Evolutionary conservation across 2,113 vertebrate species (phyloP), one percentile per base, ranked within the genome.

Genomic region (Pholis gunnellus): DNA sequence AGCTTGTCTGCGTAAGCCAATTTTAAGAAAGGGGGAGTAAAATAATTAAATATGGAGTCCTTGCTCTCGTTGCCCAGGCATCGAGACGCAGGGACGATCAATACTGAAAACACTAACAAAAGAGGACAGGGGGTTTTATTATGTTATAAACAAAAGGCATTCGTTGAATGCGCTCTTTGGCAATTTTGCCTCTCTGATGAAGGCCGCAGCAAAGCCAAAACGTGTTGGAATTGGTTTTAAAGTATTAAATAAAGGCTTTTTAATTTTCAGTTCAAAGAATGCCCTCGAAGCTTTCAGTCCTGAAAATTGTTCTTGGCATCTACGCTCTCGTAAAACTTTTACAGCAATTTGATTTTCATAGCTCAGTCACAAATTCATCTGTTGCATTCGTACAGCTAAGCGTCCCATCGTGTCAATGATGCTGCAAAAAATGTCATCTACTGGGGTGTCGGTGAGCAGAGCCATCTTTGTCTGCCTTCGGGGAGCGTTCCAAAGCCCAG

Each of bases 1-100:
- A 79, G 82, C 83, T 79, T 77, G 87, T 88, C 82, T 72, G n/a
- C 29, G 60, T 84, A 89, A 89, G 84, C 86, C 80, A 67, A 72
- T 77, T 80, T 73, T 52, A 67, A 79, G 67, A 83, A 40, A 22
- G 20, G 77, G 74, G 70, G 1, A 44, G 48, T 18, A 27, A 31
- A 78, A 50, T 79, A 81, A 84, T 86, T 79, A 84, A 89, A 90
- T 63, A 63, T 48, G 50, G 66, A 17, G 54, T 77, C 76, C 64
- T 80, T 40, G 70, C 59, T 72, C 72, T 34, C 48, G 70, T 71
- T 69, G 29, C 17, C 36, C 29, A 1, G 68, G 57, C 59, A 38
- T 66, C 0, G 3, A 80, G 52, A 60, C 34, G 27, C 27, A 3
- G 8, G 71, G 31, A 29, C 40, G 18, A 72, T 85, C 70, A 54